Conservation (phyloP, 2,888 invertebrate genomes). For the Cecidostiba fungosa region DNA sequence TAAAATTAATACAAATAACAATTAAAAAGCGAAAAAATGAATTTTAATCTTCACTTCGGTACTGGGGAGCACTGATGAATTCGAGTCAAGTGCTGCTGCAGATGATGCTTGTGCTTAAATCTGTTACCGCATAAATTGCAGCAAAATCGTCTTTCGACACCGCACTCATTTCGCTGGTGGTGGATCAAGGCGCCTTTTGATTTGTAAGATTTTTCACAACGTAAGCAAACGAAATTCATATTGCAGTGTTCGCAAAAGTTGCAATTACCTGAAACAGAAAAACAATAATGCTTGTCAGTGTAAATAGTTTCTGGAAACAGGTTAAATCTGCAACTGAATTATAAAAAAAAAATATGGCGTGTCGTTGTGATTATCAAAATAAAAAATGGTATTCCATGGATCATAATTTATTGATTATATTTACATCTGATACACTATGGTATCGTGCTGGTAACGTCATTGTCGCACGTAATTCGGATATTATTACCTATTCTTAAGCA, state of each 20-base stretch:
- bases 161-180: slow-evolving; percentile 75
- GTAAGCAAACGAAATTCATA: slow-evolving; percentile 58
- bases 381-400: neutral
- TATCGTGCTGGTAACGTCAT: neutral
- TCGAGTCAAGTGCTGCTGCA: slow-evolving; percentile 65
- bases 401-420: neutral
- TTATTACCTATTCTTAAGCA: neutral
- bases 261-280: slow-evolving; percentile 65
- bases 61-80: slow-evolving; percentile 32
- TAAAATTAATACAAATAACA: too few relatives aligned
- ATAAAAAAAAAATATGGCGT: neutral
- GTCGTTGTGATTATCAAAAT: neutral
- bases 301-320: neutral
- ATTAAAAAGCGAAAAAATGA: neutral
- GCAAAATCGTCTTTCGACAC: slow-evolving; percentile 73
- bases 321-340: neutral
- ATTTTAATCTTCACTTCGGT: neutral
- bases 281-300: slow-evolving; percentile 32
- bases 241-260: slow-evolving; percentile 39
- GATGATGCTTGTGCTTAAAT: slow-evolving; percentile 70
- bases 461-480: neutral
- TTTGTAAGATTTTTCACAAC: slow-evolving; percentile 70
- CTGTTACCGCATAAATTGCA: slow-evolving; percentile 70
- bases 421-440: neutral
- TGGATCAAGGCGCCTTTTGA: slow-evolving; percentile 71